These are phyloP conservation scores for Cyanoramphus novaezelandiae DNA, from an alignment of 2,113 vertebrate genomes.

Conservation along the genomic window DNA sequence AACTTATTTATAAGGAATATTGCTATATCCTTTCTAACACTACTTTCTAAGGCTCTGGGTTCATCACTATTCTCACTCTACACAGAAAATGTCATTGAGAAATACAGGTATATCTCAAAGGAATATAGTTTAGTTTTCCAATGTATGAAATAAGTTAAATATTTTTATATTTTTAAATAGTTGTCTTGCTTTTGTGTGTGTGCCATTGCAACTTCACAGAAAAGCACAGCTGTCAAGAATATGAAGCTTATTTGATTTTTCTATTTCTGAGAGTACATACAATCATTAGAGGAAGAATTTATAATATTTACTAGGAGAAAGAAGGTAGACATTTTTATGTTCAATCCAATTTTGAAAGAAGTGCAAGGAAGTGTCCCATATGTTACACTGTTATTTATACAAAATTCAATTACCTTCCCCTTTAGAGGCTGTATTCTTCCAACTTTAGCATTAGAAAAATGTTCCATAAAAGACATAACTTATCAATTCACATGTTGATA, in stretches of 20 bases:
- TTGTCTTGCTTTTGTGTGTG: not conserved
- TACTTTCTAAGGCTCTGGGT: not conserved
- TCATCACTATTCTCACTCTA: not conserved
- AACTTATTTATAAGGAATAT: not conserved
- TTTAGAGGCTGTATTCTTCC: not conserved
- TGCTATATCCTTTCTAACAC: not conserved
- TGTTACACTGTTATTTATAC: not conserved
- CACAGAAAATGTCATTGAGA: not conserved
- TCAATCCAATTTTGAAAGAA: not conserved
- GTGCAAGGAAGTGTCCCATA: not conserved
- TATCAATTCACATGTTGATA: not conserved
- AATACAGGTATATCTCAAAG: not conserved
- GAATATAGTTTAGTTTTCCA: not conserved
- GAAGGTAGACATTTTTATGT: not conserved
- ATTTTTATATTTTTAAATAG: not conserved
- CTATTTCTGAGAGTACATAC: not conserved
- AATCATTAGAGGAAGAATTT: not conserved
- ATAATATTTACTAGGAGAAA: not conserved
- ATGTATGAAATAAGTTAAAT: not conserved
- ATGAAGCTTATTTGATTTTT: constrained; percentile 20
- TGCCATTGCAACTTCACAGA: not conserved
- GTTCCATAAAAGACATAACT: not conserved
- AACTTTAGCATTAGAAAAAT: not conserved
- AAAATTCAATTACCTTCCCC: not conserved
- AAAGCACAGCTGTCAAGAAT: not conserved